Evolutionary conservation across 2,797 vertebrate genomes (phyloP), one percentile per base, ranked within the genome.

Genomic region (Cynopterus sphinx): DNA sequence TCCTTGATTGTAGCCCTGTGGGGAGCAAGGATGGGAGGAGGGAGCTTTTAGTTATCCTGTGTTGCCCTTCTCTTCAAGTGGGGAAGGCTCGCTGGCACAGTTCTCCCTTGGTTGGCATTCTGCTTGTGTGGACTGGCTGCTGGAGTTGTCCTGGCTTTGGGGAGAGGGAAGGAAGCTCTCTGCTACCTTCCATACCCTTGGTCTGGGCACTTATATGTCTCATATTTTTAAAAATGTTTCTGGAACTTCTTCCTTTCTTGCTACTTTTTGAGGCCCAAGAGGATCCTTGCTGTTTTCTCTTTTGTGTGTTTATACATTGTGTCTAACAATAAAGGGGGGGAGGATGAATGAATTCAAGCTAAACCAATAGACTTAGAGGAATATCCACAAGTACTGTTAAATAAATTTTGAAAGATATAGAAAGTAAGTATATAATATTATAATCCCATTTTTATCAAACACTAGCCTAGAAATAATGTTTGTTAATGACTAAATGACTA

Each of bases 301-400:
- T 94, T 89, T 94, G 63, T 68, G 51, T 97, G 93, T 97, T 95
- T 97, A 92, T 95, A 92, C 33, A 77, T 84, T 81, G 31, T 85
- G 57, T 93, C 41, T 96, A 84, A 88, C 31, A 97, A 97, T 97
- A 97, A 97, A 97, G 96, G 49, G 1, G 16, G 46, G 46, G 46
- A 5, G 15, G 16, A 16, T 49, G 31, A 79, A 57, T 63, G 6
- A 78, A 33, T 84, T 82, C 46, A 19, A 68, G 22, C 13, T 70
- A 81, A 71, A 70, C 19, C 46, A 57, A 63, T 63, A 74, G 1
- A 68, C 17, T 55, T 68, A 77, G 6, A 53, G 51, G 26, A 53
- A 55, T 68, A 51, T 41, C 9, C 73, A 41, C 11, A 33, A 41
- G 6, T 55, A n/a, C 31, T 61, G 3, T 55, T 71, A 46, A 81